These are phyloP conservation scores for Prunella strophiata DNA, from an alignment of 2,797 vertebrate species.

Conservation along the genomic window DNA sequence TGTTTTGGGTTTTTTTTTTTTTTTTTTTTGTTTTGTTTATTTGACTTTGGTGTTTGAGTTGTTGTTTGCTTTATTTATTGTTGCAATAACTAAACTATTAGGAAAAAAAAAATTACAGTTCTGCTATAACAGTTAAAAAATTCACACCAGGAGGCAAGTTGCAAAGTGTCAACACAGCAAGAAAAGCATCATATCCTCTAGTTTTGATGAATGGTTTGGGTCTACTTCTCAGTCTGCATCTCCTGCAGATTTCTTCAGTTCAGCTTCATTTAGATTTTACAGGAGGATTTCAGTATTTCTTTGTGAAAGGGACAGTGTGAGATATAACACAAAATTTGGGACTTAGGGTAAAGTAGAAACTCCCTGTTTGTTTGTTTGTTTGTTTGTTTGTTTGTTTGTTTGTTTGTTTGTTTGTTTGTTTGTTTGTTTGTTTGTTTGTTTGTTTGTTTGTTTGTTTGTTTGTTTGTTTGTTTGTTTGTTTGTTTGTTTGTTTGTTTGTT, in stretches of 20 bases:
- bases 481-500: no score
- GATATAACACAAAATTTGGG: not conserved
- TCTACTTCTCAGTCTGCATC: not conserved
- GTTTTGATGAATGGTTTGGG: not conserved
- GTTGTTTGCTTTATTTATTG: not conserved
- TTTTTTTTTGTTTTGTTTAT: not conserved
- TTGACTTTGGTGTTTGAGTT: not conserved
- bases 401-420: no score
- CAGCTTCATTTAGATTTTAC: not conserved
- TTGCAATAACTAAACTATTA: no score
- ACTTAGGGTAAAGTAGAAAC: not conserved
- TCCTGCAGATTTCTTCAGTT: not conserved
- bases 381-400: no score
- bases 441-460: no score
- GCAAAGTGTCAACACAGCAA: not conserved
- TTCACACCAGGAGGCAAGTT: not conserved
- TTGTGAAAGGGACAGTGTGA: not conserved
- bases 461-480: no score
- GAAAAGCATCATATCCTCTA: not conserved
- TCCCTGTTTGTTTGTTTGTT: no score
- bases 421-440: no score
- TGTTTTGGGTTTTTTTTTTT: not conserved
- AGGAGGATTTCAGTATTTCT: not conserved
- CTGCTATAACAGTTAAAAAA: not conserved
- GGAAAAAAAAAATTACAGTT: accelerated